phyloP scores from a whole-genome alignment of 2,113 vertebrate species.

The Girardinichthys multiradiatus region DNA sequence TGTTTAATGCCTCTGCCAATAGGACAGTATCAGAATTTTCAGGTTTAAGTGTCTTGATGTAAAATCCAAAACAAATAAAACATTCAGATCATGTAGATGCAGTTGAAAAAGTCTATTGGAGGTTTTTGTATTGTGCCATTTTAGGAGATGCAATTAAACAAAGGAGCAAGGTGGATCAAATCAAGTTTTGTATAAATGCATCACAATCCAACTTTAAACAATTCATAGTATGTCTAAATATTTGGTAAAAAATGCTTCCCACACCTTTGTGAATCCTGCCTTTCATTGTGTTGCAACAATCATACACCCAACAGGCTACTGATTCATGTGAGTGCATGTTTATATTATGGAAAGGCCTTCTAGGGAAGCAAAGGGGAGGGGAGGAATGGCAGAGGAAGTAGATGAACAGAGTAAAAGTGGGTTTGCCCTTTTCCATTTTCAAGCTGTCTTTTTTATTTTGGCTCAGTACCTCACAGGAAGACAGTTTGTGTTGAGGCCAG shows the following conservation, averaged over 20 bases:
- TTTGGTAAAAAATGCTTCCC: slow-evolving; percentile 49
- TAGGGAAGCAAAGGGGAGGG: slow-evolving; percentile 41
- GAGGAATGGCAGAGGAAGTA: slow-evolving; percentile 55
- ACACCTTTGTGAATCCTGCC: slow-evolving; percentile 55
- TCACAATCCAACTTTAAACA: slow-evolving; percentile 52
- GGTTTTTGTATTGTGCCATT: slow-evolving; percentile 24
- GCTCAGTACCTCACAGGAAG: slow-evolving; percentile 63
- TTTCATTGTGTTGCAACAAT: slow-evolving; percentile 66
- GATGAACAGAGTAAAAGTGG: slow-evolving; percentile 59
- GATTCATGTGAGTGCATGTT: slow-evolving; percentile 49
- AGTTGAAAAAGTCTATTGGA: slow-evolving; percentile 3
- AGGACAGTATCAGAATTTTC: too few relatives aligned
- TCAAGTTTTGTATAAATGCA: slow-evolving; percentile 28
- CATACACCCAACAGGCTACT: slow-evolving; percentile 47
- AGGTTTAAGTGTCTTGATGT: too few relatives aligned
- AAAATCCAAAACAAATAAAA: neutral
- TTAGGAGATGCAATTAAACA: slow-evolving; percentile 47
- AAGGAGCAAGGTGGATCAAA: slow-evolving; percentile 43
- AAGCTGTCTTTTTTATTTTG: slow-evolving; percentile 52
- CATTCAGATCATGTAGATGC: neutral
- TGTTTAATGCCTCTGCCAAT: too few relatives aligned
- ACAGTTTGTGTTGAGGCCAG: slow-evolving; percentile 38
- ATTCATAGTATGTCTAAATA: slow-evolving; percentile 66
- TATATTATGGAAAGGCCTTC: slow-evolving; percentile 44
- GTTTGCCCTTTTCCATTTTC: slow-evolving; percentile 47